Evolutionary conservation across 2,113 vertebrate genomes (phyloP).

Genomic region (Mesembrinibis cayennensis): DNA sequence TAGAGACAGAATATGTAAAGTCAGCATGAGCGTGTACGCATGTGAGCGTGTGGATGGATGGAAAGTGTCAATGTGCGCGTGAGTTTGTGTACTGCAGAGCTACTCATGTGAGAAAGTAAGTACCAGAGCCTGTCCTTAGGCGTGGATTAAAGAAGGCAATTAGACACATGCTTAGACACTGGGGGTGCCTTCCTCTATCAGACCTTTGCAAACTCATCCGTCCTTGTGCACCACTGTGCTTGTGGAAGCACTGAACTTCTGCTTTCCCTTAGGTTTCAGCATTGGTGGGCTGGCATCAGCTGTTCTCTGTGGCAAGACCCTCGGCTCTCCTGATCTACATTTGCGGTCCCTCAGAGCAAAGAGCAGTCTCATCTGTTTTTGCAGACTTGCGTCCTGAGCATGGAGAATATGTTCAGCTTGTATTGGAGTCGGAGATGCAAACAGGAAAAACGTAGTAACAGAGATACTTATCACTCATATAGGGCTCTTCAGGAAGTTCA

Average conservation of each 20-base stretch:
- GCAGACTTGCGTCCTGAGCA: not conserved
- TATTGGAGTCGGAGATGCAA: not conserved
- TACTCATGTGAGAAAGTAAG: not conserved
- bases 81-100: not conserved
- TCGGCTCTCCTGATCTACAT: not conserved
- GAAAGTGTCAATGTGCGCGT: accelerated
- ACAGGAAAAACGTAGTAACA: not conserved
- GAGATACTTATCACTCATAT: not conserved
- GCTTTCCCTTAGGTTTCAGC: not conserved
- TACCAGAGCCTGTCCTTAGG: not conserved
- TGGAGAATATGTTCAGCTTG: not conserved
- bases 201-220: not conserved
- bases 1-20: not conserved
- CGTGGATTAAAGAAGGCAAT: not conserved
- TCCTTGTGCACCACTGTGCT: not conserved
- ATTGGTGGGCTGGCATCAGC: accelerated
- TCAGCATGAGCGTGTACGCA: not conserved
- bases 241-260: not conserved
- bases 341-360: not conserved
- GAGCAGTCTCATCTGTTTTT: not conserved
- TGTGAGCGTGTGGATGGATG: not conserved
- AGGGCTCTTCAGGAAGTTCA: not conserved
- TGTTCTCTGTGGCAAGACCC: not conserved
- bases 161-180: not conserved
- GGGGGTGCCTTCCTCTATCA: not conserved